phyloP scores from a whole-genome alignment of 64 coral and sea anemone species.

The Montipora capricornis region DNA sequence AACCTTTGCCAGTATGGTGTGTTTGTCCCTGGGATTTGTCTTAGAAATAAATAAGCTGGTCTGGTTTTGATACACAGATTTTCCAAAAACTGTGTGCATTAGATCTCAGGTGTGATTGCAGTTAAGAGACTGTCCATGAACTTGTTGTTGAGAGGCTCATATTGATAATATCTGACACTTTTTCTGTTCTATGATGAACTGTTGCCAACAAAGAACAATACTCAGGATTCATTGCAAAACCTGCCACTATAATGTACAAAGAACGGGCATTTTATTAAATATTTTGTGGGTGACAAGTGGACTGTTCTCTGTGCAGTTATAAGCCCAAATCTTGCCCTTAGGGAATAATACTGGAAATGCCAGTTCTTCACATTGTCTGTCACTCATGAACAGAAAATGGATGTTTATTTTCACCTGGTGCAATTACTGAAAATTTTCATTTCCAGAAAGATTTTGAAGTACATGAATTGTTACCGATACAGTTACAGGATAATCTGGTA shows the following conservation, averaged over 20 bases:
- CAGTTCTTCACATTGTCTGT: slow-evolving; percentile 61
- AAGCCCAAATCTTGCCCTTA: slow-evolving; percentile 51
- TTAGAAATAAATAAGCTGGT: no score
- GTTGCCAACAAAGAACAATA: slow-evolving; percentile 69
- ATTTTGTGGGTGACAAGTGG: slow-evolving; percentile 55
- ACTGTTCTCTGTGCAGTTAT: slow-evolving; percentile 46
- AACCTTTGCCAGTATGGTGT: slow-evolving; percentile 41
- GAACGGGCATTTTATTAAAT: slow-evolving; percentile 69
- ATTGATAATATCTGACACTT: slow-evolving; percentile 74
- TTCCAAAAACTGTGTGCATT: slow-evolving; percentile 36
- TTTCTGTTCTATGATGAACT: slow-evolving; percentile 73
- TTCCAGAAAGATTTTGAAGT: slow-evolving; percentile 48
- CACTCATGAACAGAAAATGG: slow-evolving; percentile 60
- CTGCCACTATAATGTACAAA: slow-evolving; percentile 73
- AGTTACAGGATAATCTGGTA: slow-evolving; percentile 55
- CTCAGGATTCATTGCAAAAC: slow-evolving; percentile 66
- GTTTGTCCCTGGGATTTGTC: neutral
- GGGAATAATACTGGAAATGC: slow-evolving; percentile 71
- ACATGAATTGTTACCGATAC: neutral
- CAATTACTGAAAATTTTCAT: slow-evolving; percentile 63
- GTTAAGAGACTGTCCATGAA: slow-evolving; percentile 59
- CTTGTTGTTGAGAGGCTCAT: slow-evolving; percentile 53
- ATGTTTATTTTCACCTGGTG: slow-evolving; percentile 63
- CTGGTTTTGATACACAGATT: slow-evolving; percentile 47
- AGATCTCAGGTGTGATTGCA: slow-evolving; percentile 47